Base-by-base conservation (phyloP, 2,113 vertebrate genomes). In the Apodemus sylvaticus region DNA sequence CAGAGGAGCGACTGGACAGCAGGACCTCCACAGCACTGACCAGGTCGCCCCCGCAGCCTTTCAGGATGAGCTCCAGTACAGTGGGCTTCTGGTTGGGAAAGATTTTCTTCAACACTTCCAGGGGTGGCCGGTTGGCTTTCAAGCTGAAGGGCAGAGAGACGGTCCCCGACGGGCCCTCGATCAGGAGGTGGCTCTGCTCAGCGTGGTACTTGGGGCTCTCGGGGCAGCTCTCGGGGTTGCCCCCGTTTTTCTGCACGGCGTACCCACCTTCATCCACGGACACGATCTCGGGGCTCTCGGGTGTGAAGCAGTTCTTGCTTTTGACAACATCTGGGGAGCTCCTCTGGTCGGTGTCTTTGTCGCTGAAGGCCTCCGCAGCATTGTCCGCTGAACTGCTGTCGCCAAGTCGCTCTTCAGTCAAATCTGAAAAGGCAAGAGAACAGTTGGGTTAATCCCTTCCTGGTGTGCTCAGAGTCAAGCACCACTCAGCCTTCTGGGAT, bases 11-110 rank as follows among this genome's bases (percentile, higher is more conserved):
- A 96, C 99, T 99, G 92, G 99, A 99, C 55, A 99, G 98, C 29
- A 99, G 99, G 92, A 99, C 99, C 97, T 99, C 99, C 51, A 99
- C 99, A 22, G 99, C 99, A 22, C 99, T 98, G 93, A 99, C 99
- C 96, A 99, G 98, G 95, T 99, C 99, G 29, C 99, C 99, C 0
- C 99, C 99, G 0, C 99, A 99, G 29, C 99, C 99, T 92, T 99
- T 98, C 77, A 99, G 98, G 97, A 99, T 99, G 91, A 99, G 96
- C 98, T 99, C 99, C n/a, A 99, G 98, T 4, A 99, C 99, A 0
- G 99, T 96, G 0, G 99, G 99, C 98, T 99, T 99, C 98, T 99
- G 99, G 66, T 98, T 98, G 20, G 99, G 99, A 97, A 99, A 99
- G 94, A 99, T 99, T 97, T 99, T 99, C 97, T 99, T 99, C 78